A percentile compares a stretch with the other conserved stretches of the same genome.
These are phyloP conservation scores for Pachypanchax playfairii DNA, from an alignment of 2,113 vertebrate genomes.

Conservation along the genomic window DNA sequence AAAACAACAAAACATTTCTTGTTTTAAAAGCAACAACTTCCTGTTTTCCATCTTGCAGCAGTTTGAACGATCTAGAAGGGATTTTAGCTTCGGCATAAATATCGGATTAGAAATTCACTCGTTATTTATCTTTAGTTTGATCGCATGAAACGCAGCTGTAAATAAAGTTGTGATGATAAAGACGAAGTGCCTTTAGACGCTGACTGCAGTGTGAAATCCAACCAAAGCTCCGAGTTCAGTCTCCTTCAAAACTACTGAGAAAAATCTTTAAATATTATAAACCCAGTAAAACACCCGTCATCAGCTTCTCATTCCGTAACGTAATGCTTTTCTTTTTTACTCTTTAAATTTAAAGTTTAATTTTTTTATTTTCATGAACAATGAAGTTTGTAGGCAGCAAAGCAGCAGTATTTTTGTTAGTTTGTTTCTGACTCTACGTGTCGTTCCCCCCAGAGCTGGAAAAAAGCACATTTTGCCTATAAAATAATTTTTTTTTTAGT, in stretches of 20 bases:
- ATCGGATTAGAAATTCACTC: no score
- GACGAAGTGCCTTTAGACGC: constrained; percentile 74
- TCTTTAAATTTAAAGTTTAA: no score
- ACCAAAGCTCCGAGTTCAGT: constrained; percentile 37
- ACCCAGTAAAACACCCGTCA: not conserved
- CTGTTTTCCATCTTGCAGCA: not conserved
- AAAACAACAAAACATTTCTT: not conserved
- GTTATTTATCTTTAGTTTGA: constrained; percentile 4
- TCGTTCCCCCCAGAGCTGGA: constrained; percentile 12
- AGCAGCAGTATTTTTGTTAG: constrained; percentile 12
- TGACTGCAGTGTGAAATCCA: constrained; percentile 38
- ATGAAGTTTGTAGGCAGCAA: constrained; percentile 47
- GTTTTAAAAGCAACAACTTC: not conserved
- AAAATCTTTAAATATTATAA: not conserved
- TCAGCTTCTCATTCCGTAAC: no score
- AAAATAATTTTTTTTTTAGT: constrained; percentile 22
- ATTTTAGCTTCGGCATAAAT: no score
- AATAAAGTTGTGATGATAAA: constrained; percentile 9
- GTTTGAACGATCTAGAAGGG: no score
- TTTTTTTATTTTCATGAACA: constrained; percentile 50
- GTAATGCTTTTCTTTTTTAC: no score
- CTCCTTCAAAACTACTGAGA: constrained; percentile 2
- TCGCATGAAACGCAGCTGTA: constrained; percentile 1
- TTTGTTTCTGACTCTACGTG: constrained; percentile 10
- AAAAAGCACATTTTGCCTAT: constrained; percentile 38